These are phyloP conservation scores for Cyphomyrus plagiostoma DNA, from an alignment of 2,113 vertebrate species.

Conservation along the genomic window DNA sequence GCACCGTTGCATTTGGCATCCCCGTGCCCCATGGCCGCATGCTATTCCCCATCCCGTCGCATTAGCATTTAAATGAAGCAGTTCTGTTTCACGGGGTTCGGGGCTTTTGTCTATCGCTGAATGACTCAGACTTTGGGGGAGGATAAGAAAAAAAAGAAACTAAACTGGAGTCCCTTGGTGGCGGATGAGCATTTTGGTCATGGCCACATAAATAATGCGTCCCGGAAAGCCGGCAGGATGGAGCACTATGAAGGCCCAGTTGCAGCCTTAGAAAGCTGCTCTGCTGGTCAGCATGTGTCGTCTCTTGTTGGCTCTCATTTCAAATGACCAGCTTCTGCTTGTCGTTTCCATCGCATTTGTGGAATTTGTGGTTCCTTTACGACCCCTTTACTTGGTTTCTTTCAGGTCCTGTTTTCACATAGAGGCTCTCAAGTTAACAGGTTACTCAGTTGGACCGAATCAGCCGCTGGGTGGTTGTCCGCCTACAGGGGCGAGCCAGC, in stretches of 20 bases:
- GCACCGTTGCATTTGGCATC: background rate
- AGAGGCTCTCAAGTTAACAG: background rate
- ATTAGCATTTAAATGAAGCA: slow-evolving; percentile 47
- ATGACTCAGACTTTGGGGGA: slow-evolving; percentile 29
- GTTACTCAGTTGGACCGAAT: background rate
- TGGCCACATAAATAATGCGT: slow-evolving; percentile 22
- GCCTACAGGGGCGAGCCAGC: background rate
- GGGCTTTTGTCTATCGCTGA: slow-evolving; percentile 34
- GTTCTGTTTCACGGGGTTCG: slow-evolving; percentile 30
- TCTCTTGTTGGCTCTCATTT: background rate
- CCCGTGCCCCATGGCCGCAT: slow-evolving; percentile 7
- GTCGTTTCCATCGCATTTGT: background rate
- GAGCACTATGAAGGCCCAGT: background rate
- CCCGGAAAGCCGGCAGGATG: background rate
- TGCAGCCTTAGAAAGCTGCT: background rate
- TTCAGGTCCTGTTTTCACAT: background rate
- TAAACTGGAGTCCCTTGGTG: slow-evolving; percentile 14
- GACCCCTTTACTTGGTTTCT: background rate
- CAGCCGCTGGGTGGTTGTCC: background rate
- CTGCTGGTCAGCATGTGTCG: background rate
- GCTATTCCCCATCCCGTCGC: slow-evolving; percentile 29
- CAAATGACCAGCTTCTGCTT: background rate
- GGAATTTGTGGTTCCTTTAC: background rate
- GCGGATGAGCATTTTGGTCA: slow-evolving; percentile 13
- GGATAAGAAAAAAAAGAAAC: slow-evolving; percentile 4